Conservation (phyloP, 2,113 vertebrate species). For the Desmodus rotundus region DNA sequence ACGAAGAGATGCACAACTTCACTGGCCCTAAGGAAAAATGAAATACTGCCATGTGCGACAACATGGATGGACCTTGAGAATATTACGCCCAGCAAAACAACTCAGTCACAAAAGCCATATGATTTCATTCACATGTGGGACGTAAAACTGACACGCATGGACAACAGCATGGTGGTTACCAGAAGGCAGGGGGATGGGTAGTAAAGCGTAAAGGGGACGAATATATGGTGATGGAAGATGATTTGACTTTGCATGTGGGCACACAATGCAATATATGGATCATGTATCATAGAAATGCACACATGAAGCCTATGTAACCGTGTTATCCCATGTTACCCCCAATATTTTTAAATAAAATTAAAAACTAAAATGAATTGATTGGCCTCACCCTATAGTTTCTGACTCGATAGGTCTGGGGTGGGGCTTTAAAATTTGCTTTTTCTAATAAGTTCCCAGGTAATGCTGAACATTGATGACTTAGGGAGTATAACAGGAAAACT, state of each 20-base stretch:
- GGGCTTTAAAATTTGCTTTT: not conserved
- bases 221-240: not conserved
- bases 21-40: not conserved
- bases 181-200: not conserved
- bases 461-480: not conserved
- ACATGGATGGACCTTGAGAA: not conserved
- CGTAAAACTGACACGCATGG: not conserved
- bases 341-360: not conserved
- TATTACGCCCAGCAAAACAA: not conserved
- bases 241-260: not conserved
- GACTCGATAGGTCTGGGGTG: not conserved
- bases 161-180: not conserved
- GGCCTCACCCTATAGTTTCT: not conserved
- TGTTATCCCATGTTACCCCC: not conserved
- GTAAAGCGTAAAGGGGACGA: not conserved
- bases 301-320: not conserved
- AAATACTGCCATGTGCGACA: not conserved
- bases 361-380: not conserved
- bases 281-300: not conserved
- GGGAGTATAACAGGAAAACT: not conserved
- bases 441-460: not conserved
- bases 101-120: not conserved
- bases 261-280: not conserved
- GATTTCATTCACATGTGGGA: not conserved
- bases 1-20: too few species aligned